phyloP scores from a whole-genome alignment of 2,888 invertebrate species.

The Lasioglossum leucozonium region DNA sequence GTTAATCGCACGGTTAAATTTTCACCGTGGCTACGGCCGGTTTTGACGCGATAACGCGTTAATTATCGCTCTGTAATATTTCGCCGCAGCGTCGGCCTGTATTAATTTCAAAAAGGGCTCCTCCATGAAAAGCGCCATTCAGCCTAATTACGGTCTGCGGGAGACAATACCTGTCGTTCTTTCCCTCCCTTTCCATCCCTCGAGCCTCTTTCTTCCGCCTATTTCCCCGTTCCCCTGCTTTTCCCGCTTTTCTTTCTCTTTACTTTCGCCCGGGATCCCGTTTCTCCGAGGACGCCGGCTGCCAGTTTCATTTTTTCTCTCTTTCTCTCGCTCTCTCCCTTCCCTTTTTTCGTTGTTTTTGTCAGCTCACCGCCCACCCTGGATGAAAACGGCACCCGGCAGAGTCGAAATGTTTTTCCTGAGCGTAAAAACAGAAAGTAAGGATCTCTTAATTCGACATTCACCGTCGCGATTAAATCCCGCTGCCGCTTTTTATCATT shows the following conservation, averaged over 20 bases:
- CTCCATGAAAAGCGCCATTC: slow-evolving; percentile 74
- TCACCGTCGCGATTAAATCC: slow-evolving; percentile 54
- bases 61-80: slow-evolving; percentile 74
- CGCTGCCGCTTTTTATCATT: slow-evolving; percentile 19
- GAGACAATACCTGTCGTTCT: slow-evolving; percentile 71
- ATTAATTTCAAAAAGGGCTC: slow-evolving; percentile 73
- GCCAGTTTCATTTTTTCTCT: slow-evolving; percentile 57
- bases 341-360: background rate
- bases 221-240: background rate
- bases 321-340: background rate
- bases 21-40: slow-evolving; percentile 60
- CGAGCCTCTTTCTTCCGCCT: slow-evolving; percentile 16
- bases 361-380: slow-evolving; percentile 25
- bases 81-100: slow-evolving; percentile 67
- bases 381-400: slow-evolving; percentile 62
- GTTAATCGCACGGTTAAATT: slow-evolving; percentile 73
- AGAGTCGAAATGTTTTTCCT: slow-evolving; percentile 56
- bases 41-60: slow-evolving; percentile 75
- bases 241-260: slow-evolving; percentile 4
- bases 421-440: slow-evolving; percentile 32
- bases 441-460: slow-evolving; percentile 50
- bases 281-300: slow-evolving; percentile 34
- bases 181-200: slow-evolving; percentile 18
- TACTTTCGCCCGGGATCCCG: slow-evolving; percentile 43
- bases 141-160: slow-evolving; percentile 73